Evolutionary conservation across 2,888 invertebrate genomes (phyloP), one percentile per base, ranked within the genome.

Genomic region (Troides aeacus): DNA sequence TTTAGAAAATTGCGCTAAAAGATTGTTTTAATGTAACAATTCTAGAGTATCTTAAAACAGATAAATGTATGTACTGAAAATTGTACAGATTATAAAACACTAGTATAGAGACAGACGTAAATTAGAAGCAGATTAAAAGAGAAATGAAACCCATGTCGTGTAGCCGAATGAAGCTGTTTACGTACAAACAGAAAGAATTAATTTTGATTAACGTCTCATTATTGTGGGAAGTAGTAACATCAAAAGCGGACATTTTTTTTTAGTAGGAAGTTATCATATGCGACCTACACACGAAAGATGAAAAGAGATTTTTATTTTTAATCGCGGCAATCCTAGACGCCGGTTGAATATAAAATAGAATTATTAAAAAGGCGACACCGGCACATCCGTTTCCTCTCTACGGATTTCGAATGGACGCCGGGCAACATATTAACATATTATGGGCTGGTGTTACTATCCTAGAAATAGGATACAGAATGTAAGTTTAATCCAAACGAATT

Each of bases 381-480:
- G 80, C 84, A 84, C 89, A 87, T 90, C 90, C 90, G 90, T 79
- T 90, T 90, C 89, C 90, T 88, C 81, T 85, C 83, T 84, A 84
- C 82, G 81, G 78, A 76, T 79, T 81, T 82, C 76, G 71, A 76
- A 76, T 74, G 74, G 69, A 73, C 67, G 77, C 77, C 78, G 79
- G 75, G 72, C 64, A 64, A 71, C 79, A 61, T 63, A 63, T 66
- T 65, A 63, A 70, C 59, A 68, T 69, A 61, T 56, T 66, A 63
- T 24, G 66, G 58, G 58, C 58, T 68, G 17, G 63, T 68, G 69
- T 62, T 70, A 63, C 66, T 58, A 70, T 57, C 63, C 59, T 63
- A 66, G 59, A 53, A n/a, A 56, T 56, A 56, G 56, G 8, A 56
- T n/a, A 56, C 15, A 56, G n/a, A 21, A 56, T n/a, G 56, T 21